Percentiles rank a stretch among this genome's conserved stretches.
Evolutionary conservation across 2,797 vertebrate genomes (phyloP).

Genomic region (Pyrocephalus nanus): DNA sequence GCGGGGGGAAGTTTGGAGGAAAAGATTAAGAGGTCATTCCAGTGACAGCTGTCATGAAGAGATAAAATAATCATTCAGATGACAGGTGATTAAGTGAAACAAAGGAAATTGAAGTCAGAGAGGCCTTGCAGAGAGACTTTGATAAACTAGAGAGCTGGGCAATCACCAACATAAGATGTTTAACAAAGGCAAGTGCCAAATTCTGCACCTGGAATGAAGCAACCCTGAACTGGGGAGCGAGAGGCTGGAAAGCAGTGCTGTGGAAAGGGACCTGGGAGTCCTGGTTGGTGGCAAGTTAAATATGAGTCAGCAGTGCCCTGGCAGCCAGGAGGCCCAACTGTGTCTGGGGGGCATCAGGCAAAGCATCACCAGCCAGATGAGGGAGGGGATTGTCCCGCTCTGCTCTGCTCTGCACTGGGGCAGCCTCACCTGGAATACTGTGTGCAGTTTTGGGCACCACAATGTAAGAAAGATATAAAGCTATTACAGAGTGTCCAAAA

Average conservation of each 20-base stretch:
- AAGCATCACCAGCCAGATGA: rapidly evolving
- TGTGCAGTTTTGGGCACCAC: rapidly evolving
- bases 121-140: background rate
- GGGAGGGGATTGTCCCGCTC: rapidly evolving
- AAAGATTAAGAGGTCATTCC: background rate
- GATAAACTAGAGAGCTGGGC: background rate
- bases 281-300: rapidly evolving
- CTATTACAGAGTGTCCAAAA: background rate
- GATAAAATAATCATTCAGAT: background rate
- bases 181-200: background rate
- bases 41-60: background rate
- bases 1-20: background rate
- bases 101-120: background rate
- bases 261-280: background rate
- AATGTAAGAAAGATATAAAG: background rate
- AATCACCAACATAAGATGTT: background rate
- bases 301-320: background rate
- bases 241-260: background rate
- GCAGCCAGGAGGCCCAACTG: rapidly evolving
- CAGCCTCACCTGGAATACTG: rapidly evolving
- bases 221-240: background rate
- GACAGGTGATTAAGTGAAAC: background rate
- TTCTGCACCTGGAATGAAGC: background rate
- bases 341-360: background rate
- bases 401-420: background rate